Evolutionary conservation across 2,797 vertebrate genomes (phyloP).

Genomic region (Sciaenops ocellatus): DNA sequence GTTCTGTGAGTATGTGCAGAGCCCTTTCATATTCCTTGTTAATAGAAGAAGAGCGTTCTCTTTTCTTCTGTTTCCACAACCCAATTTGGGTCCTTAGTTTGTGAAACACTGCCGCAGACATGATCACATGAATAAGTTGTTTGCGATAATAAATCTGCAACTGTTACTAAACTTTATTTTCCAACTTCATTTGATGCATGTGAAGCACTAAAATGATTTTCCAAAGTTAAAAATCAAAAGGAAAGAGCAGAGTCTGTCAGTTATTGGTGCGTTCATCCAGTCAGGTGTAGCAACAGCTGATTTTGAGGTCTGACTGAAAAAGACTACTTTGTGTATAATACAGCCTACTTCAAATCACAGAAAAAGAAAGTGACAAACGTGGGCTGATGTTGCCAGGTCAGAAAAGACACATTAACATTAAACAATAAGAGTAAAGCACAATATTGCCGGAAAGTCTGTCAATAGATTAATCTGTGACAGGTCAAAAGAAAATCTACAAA

Average conservation of each 20-base stretch:
- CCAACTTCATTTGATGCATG: background rate
- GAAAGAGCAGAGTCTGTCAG: background rate
- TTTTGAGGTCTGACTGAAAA: background rate
- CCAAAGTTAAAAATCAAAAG: constrained; percentile 9
- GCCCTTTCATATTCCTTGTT: too few species aligned
- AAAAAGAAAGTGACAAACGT: background rate
- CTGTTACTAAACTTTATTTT: too few species aligned
- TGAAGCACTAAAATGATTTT: background rate
- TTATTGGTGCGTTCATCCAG: background rate
- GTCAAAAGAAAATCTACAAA: constrained; percentile 14
- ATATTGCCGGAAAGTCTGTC: background rate
- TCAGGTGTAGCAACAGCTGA: background rate
- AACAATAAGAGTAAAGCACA: constrained; percentile 7
- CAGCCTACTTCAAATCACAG: background rate
- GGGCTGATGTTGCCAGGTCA: background rate
- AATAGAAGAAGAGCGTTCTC: too few species aligned
- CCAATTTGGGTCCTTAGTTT: too few species aligned
- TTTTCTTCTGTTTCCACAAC: too few species aligned
- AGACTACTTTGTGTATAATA: background rate
- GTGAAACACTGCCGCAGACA: too few species aligned
- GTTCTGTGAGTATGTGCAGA: too few species aligned
- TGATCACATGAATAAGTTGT: too few species aligned
- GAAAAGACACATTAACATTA: background rate
- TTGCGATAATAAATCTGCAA: too few species aligned
- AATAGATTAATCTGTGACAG: background rate